Conservation (phyloP, 1,140 invertebrate genomes). For the Ips typographus region DNA sequence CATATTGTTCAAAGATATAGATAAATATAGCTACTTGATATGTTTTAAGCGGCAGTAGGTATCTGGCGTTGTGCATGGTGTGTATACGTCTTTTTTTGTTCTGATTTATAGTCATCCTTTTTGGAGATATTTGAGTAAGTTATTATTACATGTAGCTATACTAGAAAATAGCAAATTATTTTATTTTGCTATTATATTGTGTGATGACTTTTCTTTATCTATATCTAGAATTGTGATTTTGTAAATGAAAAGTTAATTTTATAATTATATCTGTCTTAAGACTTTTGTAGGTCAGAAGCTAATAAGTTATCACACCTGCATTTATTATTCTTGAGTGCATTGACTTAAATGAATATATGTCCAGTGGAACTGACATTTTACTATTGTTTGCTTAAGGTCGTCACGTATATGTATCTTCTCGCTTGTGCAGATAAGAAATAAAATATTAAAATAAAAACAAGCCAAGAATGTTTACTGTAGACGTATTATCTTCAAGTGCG, state of each 20-base stretch:
- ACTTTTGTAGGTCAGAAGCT: neutral
- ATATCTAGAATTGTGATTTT: too few species aligned
- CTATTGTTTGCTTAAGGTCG: too few species aligned
- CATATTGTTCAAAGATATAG: constrained; percentile 3
- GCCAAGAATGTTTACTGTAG: constrained; percentile 7
- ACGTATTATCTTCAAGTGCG: constrained; percentile 15
- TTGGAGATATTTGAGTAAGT: too few species aligned
- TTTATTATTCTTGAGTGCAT: constrained; percentile 8
- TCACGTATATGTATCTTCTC: neutral
- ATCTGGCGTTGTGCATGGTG: neutral
- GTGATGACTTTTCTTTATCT: too few species aligned
- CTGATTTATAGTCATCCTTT: too few species aligned
- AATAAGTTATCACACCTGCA: constrained; percentile 6
- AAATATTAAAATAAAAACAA: constrained; percentile 7
- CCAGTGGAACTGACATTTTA: too few species aligned
- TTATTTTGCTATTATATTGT: too few species aligned
- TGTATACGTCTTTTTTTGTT: too few species aligned
- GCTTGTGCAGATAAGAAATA: constrained; percentile 2
- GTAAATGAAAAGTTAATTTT: too few species aligned
- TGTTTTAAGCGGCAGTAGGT: constrained; percentile 6
- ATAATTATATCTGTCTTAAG: too few species aligned
- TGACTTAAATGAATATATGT: neutral
- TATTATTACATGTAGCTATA: too few species aligned
- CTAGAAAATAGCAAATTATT: too few species aligned
- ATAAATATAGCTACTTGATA: neutral